Conservation (phyloP, 2,888 invertebrate genomes). For the Cordilura impudica region DNA sequence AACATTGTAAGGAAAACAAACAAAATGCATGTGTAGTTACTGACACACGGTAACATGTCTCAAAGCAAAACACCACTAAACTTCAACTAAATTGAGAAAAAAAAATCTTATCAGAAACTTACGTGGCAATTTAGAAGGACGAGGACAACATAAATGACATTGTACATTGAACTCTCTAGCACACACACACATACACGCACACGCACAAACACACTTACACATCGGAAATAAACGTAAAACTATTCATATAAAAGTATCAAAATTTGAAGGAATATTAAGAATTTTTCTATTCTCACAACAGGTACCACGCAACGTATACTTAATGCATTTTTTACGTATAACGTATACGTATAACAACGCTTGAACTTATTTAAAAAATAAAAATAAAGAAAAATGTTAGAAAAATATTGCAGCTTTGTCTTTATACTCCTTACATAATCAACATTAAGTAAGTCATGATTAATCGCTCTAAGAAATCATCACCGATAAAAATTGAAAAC, state of each 20-base stretch:
- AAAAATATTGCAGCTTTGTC: no score
- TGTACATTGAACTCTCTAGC: not conserved
- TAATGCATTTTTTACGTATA: not conserved
- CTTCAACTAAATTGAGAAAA: slow-evolving; percentile 65
- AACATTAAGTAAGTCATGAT: slow-evolving; percentile 49
- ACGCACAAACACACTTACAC: no score
- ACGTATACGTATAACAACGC: not conserved
- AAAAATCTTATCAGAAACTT: slow-evolving; percentile 66
- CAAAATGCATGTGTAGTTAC: not conserved
- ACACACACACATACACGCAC: no score
- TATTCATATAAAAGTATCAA: not conserved
- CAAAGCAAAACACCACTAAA: slow-evolving; percentile 5
- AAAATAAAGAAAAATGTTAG: no score
- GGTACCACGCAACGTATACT: not conserved
- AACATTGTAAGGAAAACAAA: slow-evolving; percentile 13
- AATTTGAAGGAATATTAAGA: no score
- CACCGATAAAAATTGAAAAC: slow-evolving; percentile 53
- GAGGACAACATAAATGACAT: slow-evolving; percentile 30
- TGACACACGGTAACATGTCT: not conserved
- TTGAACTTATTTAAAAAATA: not conserved
- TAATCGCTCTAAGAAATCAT: slow-evolving; percentile 52
- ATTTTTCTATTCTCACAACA: no score
- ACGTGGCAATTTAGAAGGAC: slow-evolving; percentile 13
- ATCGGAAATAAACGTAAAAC: not conserved
- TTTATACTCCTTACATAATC: no score